These are phyloP conservation scores for Drosophila erecta DNA, from an alignment of 1,140 invertebrate species.

Conservation along the genomic window DNA sequence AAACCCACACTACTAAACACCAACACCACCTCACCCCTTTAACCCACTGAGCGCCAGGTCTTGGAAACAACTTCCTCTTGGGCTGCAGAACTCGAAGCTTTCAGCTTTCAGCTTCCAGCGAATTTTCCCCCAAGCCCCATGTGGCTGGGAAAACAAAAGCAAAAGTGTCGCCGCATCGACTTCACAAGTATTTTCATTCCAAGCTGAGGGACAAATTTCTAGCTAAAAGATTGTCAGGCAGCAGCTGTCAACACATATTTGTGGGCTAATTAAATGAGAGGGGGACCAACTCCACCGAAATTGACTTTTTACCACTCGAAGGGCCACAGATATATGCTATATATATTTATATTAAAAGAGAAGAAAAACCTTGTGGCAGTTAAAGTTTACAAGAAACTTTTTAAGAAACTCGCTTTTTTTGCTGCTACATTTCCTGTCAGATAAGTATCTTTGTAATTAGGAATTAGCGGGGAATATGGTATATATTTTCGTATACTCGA, in stretches of 20 bases:
- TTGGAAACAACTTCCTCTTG: conserved; percentile 32
- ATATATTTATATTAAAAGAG: neutral
- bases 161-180: conserved; percentile 61
- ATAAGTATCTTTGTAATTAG: conserved; percentile 3
- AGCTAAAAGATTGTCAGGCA: conserved; percentile 66
- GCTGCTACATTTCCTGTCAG: conserved; percentile 17
- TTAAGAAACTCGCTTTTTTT: conserved; percentile 2
- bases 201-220: conserved; percentile 57
- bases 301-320: conserved; percentile 32
- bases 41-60: conserved; percentile 25
- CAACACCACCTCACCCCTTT: neutral
- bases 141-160: conserved; percentile 57
- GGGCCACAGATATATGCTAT: neutral
- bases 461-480: neutral
- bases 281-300: conserved; percentile 27
- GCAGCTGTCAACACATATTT: conserved; percentile 55
- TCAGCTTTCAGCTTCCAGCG: conserved; percentile 17
- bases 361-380: conserved; percentile 26
- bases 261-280: conserved; percentile 41
- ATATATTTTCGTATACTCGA: neutral
- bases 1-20: neutral
- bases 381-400: conserved; percentile 27
- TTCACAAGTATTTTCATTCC: conserved; percentile 48
- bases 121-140: conserved; percentile 13
- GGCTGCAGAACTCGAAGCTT: neutral